Evolutionary conservation across 2,113 vertebrate species (phyloP).

Genomic region (Azemiops feae): DNA sequence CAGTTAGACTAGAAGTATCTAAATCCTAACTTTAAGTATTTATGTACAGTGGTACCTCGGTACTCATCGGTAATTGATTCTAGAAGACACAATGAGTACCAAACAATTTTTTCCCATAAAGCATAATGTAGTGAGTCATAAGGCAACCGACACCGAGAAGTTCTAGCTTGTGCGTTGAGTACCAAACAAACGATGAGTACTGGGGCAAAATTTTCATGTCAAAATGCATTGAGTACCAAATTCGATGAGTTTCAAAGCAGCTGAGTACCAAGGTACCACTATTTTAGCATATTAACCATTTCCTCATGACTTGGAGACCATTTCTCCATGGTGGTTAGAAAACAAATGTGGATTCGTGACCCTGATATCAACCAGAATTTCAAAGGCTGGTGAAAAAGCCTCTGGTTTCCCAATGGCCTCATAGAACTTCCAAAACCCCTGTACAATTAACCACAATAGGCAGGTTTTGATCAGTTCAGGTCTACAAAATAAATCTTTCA

Average conservation of each 20-base stretch:
- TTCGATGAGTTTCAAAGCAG: background rate
- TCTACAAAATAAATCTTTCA: conserved; percentile 44
- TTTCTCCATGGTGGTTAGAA: background rate
- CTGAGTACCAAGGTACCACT: background rate
- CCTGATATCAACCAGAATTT: conserved; percentile 15
- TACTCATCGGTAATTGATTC: background rate
- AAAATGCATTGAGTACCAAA: background rate
- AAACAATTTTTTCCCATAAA: background rate
- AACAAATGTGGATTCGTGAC: background rate
- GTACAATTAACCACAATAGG: conserved; percentile 19
- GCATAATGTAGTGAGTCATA: background rate
- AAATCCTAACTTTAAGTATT: background rate
- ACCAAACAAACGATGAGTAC: background rate
- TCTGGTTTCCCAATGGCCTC: background rate
- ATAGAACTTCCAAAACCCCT: background rate
- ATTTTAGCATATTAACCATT: background rate
- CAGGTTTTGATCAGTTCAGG: conserved; percentile 30
- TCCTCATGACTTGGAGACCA: background rate
- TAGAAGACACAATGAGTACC: background rate
- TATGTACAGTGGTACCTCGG: background rate
- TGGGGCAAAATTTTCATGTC: background rate
- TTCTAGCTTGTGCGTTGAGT: background rate
- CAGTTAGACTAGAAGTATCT: background rate
- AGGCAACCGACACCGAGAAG: background rate
- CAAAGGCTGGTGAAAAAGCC: conserved; percentile 1